Evolutionary conservation across 2,113 vertebrate species (phyloP).

Genomic region (Perca schrenkii): DNA sequence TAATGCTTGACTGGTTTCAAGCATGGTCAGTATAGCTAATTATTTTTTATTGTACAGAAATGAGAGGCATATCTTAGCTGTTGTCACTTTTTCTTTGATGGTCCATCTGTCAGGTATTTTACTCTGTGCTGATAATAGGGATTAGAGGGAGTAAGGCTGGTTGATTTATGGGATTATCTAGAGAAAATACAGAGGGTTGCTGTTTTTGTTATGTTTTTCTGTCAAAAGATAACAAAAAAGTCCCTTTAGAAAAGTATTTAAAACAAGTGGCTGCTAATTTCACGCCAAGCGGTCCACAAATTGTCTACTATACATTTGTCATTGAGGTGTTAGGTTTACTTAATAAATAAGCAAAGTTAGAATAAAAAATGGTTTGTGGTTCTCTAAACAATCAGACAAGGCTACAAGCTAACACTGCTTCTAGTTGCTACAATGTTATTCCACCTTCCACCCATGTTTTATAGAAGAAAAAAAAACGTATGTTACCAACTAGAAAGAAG

Average conservation of each 20-base stretch:
- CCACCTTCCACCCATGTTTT: slow-evolving; percentile 16
- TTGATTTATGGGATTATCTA: background rate
- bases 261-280: background rate
- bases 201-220: background rate
- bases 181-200: background rate
- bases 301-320: background rate
- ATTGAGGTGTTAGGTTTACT: background rate
- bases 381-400: slow-evolving; percentile 63
- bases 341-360: slow-evolving; percentile 1
- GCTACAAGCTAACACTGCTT: slow-evolving; percentile 66
- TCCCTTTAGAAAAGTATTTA: background rate
- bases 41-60: slow-evolving; percentile 78
- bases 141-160: slow-evolving; percentile 12
- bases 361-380: slow-evolving; percentile 9
- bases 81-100: slow-evolving; percentile 57
- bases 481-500: background rate
- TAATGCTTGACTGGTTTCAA: slow-evolving; percentile 88
- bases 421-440: slow-evolving; percentile 63
- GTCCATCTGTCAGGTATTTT: slow-evolving; percentile 29
- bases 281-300: slow-evolving; percentile 5
- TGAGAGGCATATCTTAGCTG: slow-evolving; percentile 58
- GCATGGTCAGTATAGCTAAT: slow-evolving; percentile 70
- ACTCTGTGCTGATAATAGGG: slow-evolving; percentile 32
- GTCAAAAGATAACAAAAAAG: background rate
- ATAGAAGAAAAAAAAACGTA: slow-evolving; percentile 13